These are phyloP conservation scores for Leistus spinibarbis DNA, from an alignment of 2,888 invertebrate species.

Conservation along the genomic window DNA sequence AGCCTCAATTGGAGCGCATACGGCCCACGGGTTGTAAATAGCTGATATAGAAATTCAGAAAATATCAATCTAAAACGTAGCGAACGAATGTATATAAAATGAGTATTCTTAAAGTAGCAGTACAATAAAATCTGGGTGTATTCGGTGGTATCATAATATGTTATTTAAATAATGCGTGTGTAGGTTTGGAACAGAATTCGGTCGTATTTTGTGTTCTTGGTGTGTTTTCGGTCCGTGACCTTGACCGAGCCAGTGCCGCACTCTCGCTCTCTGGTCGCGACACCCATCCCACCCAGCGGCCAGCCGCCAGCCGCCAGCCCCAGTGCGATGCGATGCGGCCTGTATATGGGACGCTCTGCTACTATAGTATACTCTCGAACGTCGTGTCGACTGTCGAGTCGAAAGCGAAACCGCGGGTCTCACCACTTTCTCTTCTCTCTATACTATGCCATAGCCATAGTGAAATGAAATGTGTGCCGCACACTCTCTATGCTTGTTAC, in stretches of 20 bases:
- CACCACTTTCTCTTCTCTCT: background rate
- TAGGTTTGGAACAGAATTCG: background rate
- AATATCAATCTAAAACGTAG: too few species aligned
- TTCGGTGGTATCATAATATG: background rate
- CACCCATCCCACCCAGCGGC: slow-evolving; percentile 1
- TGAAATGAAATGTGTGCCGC: background rate
- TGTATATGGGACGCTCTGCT: background rate
- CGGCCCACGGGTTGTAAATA: too few species aligned
- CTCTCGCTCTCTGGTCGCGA: slow-evolving; percentile 15
- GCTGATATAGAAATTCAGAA: too few species aligned
- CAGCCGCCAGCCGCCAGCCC: background rate
- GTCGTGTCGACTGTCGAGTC: background rate
- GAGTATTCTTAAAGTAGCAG: too few species aligned
- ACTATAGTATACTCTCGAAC: background rate
- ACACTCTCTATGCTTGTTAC: background rate
- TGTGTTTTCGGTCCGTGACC: slow-evolving; percentile 22
- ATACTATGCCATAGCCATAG: too few species aligned
- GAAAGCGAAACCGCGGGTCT: background rate
- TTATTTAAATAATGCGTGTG: background rate
- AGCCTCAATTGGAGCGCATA: too few species aligned
- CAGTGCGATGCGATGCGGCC: background rate
- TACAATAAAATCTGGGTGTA: too few species aligned
- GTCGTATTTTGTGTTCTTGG: background rate
- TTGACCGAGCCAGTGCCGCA: slow-evolving; percentile 31
- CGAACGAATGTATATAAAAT: too few species aligned